Base-by-base conservation (phyloP, 2,113 vertebrate genomes). In the Nymphicus hollandicus region DNA sequence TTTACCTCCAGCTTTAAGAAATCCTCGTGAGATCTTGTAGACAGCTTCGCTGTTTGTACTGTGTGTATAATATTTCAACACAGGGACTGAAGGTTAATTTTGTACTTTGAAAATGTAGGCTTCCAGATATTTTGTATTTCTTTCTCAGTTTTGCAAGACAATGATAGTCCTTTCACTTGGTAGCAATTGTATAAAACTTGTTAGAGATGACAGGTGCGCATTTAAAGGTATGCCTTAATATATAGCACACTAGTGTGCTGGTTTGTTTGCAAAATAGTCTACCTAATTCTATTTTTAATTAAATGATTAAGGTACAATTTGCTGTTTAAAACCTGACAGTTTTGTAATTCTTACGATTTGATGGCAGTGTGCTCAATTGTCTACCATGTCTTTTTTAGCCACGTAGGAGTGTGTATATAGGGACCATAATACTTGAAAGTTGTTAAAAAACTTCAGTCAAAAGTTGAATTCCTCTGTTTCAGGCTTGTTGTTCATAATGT, bases 1-100 rank as follows among this genome's bases (percentile, higher is more conserved):
- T 94, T 98, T 99, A 82, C 99, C 99, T 77, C 99, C 99, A 14
- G 99, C 99, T 31, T 97, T 99, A 94, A 98, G 98, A 96, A 99
- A 99, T 97, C 99, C 99, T 94, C 98, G 98, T 89, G 98, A 98
- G 85, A 94, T 98, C 92, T 84, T 98, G 65, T 98, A 98, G 93
- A 88, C n/a, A 43, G 95, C 72, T 63, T 37, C 13, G 55, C 87
- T 91, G 84, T 95, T 86, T 95, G 89, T 89, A 92, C 66, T 56
- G 4, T 94, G 4, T 94, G 88, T 92, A 95, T 97, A 96, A 86
- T 90, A 95, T 97, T 97, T 92, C 93, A 87, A 96, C 76, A 95
- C 44, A 94, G 93, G 93, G 97, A 98, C 96, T 97, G 83, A 93
- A 80, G 93, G 88, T 96, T 96, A 90, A 94, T 98, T 98, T 98